These are phyloP conservation scores for Rallus crepitans DNA, from an alignment of 2,797 vertebrate species.

Conservation along the genomic window DNA sequence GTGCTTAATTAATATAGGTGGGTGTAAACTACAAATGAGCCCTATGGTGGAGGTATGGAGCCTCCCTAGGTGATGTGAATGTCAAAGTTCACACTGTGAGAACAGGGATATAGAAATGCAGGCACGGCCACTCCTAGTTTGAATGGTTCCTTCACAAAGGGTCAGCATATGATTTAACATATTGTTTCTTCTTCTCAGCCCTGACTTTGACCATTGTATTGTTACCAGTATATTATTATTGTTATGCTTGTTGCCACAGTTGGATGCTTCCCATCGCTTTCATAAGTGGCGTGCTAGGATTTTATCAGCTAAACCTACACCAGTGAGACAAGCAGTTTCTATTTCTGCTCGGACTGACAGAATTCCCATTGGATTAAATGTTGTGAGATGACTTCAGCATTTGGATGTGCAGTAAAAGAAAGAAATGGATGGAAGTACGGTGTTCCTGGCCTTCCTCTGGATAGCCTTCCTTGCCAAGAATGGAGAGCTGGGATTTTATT, in stretches of 20 bases:
- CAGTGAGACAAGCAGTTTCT: not conserved
- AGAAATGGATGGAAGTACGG: not conserved
- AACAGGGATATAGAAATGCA: not conserved
- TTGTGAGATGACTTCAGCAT: not conserved
- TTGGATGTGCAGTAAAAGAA: not conserved
- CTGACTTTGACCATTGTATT: not conserved
- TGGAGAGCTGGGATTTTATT: not conserved
- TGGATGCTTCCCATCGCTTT: not conserved
- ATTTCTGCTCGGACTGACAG: not conserved
- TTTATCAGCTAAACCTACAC: not conserved
- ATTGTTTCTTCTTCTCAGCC: not conserved
- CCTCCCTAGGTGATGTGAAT: not conserved
- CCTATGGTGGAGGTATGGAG: not conserved
- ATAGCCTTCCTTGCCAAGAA: not conserved
- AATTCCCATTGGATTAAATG: not conserved
- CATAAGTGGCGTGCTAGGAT: not conserved
- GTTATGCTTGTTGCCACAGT: fast-evolving
- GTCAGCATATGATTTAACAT: not conserved
- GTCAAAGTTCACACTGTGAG: not conserved
- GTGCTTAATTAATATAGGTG: not conserved
- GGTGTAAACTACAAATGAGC: not conserved
- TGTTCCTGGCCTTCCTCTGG: not conserved
- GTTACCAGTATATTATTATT: not conserved
- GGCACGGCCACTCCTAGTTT: not conserved
- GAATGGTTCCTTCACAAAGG: not conserved